These are phyloP conservation scores for Clarias fuscus DNA, from an alignment of 2,797 vertebrate genomes.

Conservation along the genomic window DNA sequence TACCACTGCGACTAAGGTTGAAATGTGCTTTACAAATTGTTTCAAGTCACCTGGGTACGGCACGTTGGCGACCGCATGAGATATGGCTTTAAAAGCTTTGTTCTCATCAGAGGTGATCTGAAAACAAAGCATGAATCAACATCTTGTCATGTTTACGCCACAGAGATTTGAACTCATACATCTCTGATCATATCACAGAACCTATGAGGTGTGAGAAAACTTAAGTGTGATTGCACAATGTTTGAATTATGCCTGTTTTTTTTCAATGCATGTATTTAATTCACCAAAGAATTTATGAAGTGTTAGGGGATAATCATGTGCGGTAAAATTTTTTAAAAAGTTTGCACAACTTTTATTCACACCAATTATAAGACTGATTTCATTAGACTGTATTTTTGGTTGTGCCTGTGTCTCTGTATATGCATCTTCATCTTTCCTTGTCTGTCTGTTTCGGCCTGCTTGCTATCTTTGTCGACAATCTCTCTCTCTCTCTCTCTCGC, in stretches of 20 bases:
- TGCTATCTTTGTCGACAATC: neutral
- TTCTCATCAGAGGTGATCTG: slow-evolving; percentile 28
- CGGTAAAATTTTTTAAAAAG: neutral
- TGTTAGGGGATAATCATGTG: neutral
- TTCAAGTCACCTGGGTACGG: slow-evolving; percentile 20
- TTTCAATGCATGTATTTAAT: neutral
- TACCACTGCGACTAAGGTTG: neutral
- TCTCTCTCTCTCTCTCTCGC: neutral
- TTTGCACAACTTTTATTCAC: neutral
- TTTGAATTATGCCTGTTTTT: neutral
- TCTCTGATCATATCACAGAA: neutral
- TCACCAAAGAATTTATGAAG: neutral
- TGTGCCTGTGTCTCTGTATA: neutral
- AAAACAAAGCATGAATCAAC: neutral
- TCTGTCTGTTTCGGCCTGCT: neutral
- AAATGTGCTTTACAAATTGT: too few relatives aligned
- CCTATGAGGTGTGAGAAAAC: neutral
- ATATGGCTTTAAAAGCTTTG: slow-evolving; percentile 17
- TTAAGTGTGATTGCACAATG: neutral
- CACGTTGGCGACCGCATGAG: neutral
- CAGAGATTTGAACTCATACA: neutral
- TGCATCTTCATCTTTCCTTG: neutral
- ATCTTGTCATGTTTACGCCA: neutral
- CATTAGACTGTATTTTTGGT: neutral
- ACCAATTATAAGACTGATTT: neutral